A percentile compares a stretch with the other conserved stretches of the same genome.
phyloP scores from a whole-genome alignment of 2,888 invertebrate genomes.

The Pegoplata infirma region DNA sequence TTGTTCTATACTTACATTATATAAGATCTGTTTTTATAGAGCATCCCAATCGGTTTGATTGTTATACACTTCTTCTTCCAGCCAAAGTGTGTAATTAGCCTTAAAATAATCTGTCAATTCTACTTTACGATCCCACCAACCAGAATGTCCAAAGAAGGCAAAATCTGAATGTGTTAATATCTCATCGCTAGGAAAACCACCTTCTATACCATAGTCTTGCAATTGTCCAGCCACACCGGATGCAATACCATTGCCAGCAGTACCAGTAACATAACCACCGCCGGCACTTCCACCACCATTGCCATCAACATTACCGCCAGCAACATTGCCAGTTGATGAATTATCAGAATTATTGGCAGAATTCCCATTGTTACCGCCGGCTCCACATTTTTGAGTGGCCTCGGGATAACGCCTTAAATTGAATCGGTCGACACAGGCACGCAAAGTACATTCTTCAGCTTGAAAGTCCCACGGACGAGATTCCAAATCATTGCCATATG shows the following conservation, averaged over 20 bases:
- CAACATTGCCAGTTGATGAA: slow-evolving; percentile 67
- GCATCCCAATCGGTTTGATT: slow-evolving; percentile 89
- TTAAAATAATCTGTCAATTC: slow-evolving; percentile 96
- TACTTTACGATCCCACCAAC: slow-evolving; percentile 78
- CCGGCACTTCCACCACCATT: slow-evolving; percentile 67
- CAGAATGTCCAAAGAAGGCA: slow-evolving; percentile 77
- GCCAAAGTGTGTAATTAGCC: slow-evolving; percentile 95
- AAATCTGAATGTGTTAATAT: slow-evolving; percentile 77
- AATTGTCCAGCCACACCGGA: slow-evolving; percentile 64
- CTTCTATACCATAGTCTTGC: slow-evolving; percentile 73
- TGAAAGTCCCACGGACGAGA: slow-evolving; percentile 99
- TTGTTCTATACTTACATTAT: slow-evolving; percentile 13
- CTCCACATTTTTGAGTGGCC: slow-evolving; percentile 76
- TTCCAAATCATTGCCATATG: slow-evolving; percentile 98
- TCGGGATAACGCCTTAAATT: slow-evolving; percentile 93
- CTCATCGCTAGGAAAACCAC: slow-evolving; percentile 76
- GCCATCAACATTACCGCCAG: slow-evolving; percentile 68
- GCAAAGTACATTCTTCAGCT: slow-evolving; percentile 96
- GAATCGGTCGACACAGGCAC: slow-evolving; percentile 96
- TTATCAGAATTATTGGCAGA: slow-evolving; percentile 73
- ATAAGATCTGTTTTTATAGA: slow-evolving; percentile 66
- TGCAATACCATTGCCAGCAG: slow-evolving; percentile 63
- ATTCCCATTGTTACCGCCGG: slow-evolving; percentile 73
- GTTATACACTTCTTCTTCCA: slow-evolving; percentile 97
- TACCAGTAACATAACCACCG: slow-evolving; percentile 59